phyloP scores from a whole-genome alignment of 2,888 invertebrate species.

The Microplitis manilae region DNA sequence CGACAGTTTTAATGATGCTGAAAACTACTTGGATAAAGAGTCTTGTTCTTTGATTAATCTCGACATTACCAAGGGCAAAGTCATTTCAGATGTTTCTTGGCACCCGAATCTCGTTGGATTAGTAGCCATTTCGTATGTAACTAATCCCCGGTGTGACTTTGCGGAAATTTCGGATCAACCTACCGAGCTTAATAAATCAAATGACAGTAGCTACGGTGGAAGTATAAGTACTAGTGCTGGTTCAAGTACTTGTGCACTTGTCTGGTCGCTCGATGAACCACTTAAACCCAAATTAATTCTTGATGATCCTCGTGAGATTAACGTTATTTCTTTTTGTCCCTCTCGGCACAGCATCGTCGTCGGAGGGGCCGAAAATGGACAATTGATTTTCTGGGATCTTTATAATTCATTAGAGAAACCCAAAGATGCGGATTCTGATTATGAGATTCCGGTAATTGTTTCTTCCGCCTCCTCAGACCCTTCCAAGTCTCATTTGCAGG shows the following conservation, averaged over 20 bases:
- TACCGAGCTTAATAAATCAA: neutral
- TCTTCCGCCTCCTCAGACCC: slow-evolving; percentile 53
- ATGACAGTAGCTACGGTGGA: neutral
- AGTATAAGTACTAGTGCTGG: neutral
- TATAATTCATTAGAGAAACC: slow-evolving; percentile 24
- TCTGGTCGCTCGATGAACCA: slow-evolving; percentile 61
- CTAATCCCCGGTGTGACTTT: neutral
- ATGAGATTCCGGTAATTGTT: slow-evolving; percentile 10
- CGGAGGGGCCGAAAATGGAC: slow-evolving; percentile 64
- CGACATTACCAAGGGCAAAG: slow-evolving; percentile 54
- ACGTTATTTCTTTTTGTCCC: slow-evolving; percentile 66
- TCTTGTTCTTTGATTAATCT: slow-evolving; percentile 59
- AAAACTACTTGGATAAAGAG: slow-evolving; percentile 53
- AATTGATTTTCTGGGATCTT: slow-evolving; percentile 68
- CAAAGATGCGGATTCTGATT: neutral
- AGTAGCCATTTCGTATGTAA: slow-evolving; percentile 58
- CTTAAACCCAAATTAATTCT: slow-evolving; percentile 60
- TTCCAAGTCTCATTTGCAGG: slow-evolving; percentile 56
- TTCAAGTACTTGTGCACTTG: slow-evolving; percentile 42
- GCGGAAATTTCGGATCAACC: neutral
- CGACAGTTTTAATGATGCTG: slow-evolving; percentile 8
- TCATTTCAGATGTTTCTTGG: slow-evolving; percentile 64
- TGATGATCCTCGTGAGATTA: slow-evolving; percentile 61
- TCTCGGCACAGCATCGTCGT: slow-evolving; percentile 62
- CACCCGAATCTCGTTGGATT: slow-evolving; percentile 56